These are phyloP conservation scores for Indri indri DNA, from an alignment of 2,113 vertebrate genomes.

Conservation along the genomic window DNA sequence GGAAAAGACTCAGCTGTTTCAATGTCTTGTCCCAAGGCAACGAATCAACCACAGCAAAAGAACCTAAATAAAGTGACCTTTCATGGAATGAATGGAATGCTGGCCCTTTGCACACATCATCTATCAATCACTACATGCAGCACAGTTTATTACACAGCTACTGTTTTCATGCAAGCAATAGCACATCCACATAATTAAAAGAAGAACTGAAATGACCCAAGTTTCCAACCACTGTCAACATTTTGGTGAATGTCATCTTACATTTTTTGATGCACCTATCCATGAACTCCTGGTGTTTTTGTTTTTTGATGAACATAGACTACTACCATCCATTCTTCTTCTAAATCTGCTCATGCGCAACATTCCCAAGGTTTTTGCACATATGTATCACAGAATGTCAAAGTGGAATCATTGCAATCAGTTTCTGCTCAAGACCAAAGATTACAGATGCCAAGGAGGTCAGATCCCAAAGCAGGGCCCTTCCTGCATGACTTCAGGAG, in stretches of 20 bases:
- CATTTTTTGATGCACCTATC: not conserved
- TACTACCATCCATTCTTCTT: not conserved
- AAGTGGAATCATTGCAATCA: not conserved
- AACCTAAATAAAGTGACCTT: not conserved
- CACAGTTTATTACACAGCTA: not conserved
- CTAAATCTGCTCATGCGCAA: too few species aligned
- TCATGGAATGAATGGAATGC: not conserved
- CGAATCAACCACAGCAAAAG: not conserved
- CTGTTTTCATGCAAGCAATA: not conserved
- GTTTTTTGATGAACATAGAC: not conserved
- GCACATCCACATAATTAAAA: not conserved
- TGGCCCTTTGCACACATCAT: accelerated
- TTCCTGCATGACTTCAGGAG: not conserved
- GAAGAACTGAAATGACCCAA: too few species aligned
- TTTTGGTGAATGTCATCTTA: not conserved
- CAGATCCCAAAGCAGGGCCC: not conserved
- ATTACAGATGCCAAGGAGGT: not conserved
- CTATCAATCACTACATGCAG: not conserved
- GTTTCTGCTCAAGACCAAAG: not conserved
- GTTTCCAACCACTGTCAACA: not conserved
- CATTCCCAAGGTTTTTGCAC: not conserved
- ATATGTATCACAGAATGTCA: not conserved
- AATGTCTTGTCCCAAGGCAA: not conserved
- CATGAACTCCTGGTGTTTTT: not conserved
- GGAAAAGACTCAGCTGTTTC: not conserved